phyloP scores from a whole-genome alignment of 2,888 invertebrate genomes.

The Laspeyria flexula region DNA sequence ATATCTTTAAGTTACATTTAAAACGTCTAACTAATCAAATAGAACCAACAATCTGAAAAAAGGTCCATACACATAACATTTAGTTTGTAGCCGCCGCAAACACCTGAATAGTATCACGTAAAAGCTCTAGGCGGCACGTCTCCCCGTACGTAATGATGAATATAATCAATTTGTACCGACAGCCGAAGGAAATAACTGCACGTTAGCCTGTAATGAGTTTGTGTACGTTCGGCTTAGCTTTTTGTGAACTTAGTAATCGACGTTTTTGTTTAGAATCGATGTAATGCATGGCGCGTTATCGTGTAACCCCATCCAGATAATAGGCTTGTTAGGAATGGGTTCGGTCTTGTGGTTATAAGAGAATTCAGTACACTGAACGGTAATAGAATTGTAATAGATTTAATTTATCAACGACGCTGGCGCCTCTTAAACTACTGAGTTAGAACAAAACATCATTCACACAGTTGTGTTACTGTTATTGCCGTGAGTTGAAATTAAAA shows the following conservation, averaged over 20 bases:
- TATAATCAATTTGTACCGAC: slow-evolving; percentile 44
- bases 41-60: background rate
- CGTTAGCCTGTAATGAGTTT: slow-evolving; percentile 31
- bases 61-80: slow-evolving; percentile 2
- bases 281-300: background rate
- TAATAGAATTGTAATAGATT: background rate
- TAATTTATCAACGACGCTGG: background rate
- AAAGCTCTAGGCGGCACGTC: slow-evolving; percentile 33
- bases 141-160: slow-evolving; percentile 32
- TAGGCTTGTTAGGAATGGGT: slow-evolving; percentile 5
- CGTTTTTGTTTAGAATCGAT: slow-evolving; percentile 4
- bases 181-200: slow-evolving; percentile 26
- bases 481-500: no score
- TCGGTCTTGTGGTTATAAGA: background rate
- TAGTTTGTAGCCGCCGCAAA: slow-evolving; percentile 19
- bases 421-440: no score
- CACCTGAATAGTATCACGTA: slow-evolving; percentile 39
- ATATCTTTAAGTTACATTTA: no score
- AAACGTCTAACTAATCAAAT: background rate
- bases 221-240: slow-evolving; percentile 32
- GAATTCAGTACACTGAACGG: background rate
- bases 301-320: background rate
- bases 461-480: no score
- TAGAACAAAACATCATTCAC: no score
- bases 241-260: slow-evolving; percentile 14